Base-by-base conservation (phyloP, 2,888 invertebrate species). In the Agrotis segetum region DNA sequence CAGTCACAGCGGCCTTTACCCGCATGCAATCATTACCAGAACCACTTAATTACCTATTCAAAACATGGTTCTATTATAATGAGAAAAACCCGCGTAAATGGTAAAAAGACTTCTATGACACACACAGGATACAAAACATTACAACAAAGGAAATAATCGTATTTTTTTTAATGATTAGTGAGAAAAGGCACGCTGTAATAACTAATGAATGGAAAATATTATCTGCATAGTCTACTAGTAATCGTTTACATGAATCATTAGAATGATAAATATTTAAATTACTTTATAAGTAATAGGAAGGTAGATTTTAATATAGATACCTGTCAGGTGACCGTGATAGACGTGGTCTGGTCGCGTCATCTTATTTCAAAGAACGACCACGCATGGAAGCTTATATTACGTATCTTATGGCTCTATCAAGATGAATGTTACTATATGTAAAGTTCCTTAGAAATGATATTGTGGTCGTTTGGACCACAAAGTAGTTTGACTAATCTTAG, bases 121-220 rank as follows among this genome's bases (percentile, higher is more conserved):
- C 79, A 83, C 68, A 56, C 69, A 74, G 85, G 83, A 87, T 79
- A 78, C 74, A 81, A 83, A 77, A 69, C 75, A 81, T 68, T 70
- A 77, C 52, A 67, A 85, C 67, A 84, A 87, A 84, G 77, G 80
- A 83, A 83, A 86, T 79, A 80, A 79, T 77, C 60, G 61, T 68
- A 84, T 76, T 61, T 74, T 71, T 73, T 76, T 78, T 58, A 77
- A 74, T 78, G 71, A 83, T 79, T 74, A 79, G 60, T 72, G 24
- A 73, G 74, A 76, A 84, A 72, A 81, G 67, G 55, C 71, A 72
- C 58, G 71, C 67, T 71, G 71, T 82, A 75, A 85, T 83, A 81
- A 62, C 67, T 66, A 80, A 85, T 88, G 75, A 88, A 88, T 88
- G 88, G 88, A 89, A 91, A 91, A 88, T 87, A 84, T 83, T 84